Base-by-base conservation (phyloP, 2,888 invertebrate species). In the Drosophila nigricruria region DNA sequence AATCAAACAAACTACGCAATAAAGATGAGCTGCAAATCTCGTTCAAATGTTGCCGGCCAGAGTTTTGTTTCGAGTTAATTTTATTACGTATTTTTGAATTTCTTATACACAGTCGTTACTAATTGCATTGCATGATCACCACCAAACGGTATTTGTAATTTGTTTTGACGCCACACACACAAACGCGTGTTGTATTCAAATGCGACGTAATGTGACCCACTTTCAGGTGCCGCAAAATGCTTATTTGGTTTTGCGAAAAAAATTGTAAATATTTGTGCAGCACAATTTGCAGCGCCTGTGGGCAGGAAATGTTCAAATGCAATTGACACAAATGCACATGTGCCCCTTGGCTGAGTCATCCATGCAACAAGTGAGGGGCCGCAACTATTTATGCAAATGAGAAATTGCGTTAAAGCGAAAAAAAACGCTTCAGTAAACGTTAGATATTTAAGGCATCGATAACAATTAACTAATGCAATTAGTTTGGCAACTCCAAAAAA, bases 121-220 rank as follows among this genome's bases (percentile, higher is more conserved):
- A 85, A 85, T 86, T 88, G 79, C 84, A 72, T 86, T 86, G 88
- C 88, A 88, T 86, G 86, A 88, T 86, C 76, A 76, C 65, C 78
- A 59, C 65, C 78, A 59, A 64, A 70, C 66, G 66, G 72, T 66
- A 80, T 57, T 66, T 70, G 70, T 70, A 78, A 70, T 80, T 65
- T 74, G 64, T 50, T 50, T 74, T 77, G 70, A 70, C 78, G 70
- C 63, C 78, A 69, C 57, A 77, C 76, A 63, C 42, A 32, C 34
- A 30, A 5, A 50, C 30, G 60, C 32, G 57, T 68, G 73, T 77
- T 70, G 64, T 73, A 78, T 82, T 82, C 78, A 82, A 86, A 87
- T 82, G 73, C 87, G 68, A 85, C 79, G 86, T 87, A 87, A 89
- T 77, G 59, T 89, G 84, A 82, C 89, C 86, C 75, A 87, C 82